Percentiles rank a stretch among this genome's conserved stretches.
Conservation (phyloP, 1,140 invertebrate genomes). For the Steinernema feltiae region DNA sequence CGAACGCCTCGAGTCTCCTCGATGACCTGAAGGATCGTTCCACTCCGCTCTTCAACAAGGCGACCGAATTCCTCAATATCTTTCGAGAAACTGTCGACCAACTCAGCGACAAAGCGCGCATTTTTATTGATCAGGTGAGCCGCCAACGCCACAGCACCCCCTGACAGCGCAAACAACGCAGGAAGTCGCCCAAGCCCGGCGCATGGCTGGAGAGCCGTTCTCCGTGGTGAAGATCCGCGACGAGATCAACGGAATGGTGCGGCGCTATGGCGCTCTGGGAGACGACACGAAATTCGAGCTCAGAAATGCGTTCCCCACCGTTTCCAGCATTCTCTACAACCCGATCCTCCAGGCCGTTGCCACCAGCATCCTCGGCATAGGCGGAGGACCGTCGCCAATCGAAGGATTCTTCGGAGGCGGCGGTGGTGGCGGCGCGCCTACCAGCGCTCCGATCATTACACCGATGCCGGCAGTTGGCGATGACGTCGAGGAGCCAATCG, state of each 20-base stretch:
- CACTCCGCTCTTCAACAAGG: conserved; percentile 2
- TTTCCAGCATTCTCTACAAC: not conserved
- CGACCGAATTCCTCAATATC: not conserved
- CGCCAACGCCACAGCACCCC: too few relatives aligned
- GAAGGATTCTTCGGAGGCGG: not conserved
- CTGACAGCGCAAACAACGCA: not conserved
- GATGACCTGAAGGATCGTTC: not conserved
- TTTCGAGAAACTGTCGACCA: not conserved
- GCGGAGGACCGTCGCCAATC: not conserved
- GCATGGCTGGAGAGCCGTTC: not conserved
- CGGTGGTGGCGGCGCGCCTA: not conserved
- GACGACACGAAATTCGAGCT: not conserved
- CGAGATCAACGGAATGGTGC: not conserved
- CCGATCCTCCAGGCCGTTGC: not conserved
- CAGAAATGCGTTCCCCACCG: not conserved
- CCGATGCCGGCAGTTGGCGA: too few relatives aligned
- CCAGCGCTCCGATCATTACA: too few relatives aligned
- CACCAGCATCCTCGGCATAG: not conserved
- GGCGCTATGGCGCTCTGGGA: not conserved
- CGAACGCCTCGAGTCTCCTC: not conserved
- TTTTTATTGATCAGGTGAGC: not conserved
- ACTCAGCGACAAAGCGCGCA: not conserved
- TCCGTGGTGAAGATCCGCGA: not conserved
- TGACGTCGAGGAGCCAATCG: too few relatives aligned
- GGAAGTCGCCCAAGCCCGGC: not conserved